These are phyloP conservation scores for Augiades crinisus DNA, from an alignment of 2,888 invertebrate genomes.

Conservation along the genomic window DNA sequence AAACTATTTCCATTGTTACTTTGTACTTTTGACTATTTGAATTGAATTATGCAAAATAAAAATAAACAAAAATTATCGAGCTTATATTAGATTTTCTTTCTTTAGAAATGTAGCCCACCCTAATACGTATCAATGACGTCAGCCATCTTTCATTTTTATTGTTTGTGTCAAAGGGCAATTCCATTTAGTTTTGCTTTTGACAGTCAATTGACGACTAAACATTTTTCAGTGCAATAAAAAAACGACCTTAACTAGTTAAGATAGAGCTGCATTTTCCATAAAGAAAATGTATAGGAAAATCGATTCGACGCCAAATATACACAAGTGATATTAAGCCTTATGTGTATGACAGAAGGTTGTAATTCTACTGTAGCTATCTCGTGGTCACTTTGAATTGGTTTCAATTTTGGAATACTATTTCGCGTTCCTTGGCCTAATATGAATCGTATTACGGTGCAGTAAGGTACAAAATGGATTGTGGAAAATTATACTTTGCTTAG, in stretches of 20 bases:
- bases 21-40: too few relatives aligned
- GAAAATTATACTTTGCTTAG: neutral
- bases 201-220: constrained; percentile 31
- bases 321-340: too few relatives aligned
- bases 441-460: neutral
- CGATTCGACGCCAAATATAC: too few relatives aligned
- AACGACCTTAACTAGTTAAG: neutral
- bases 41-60: too few relatives aligned
- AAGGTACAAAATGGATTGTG: neutral
- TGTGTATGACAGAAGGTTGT: neutral
- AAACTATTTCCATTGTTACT: too few relatives aligned
- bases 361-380: neutral
- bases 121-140: neutral
- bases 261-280: too few relatives aligned
- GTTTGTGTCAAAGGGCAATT: constrained; percentile 44
- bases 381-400: neutral
- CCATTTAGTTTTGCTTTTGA: constrained; percentile 40
- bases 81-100: too few relatives aligned
- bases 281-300: too few relatives aligned
- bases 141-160: constrained; percentile 41
- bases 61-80: too few relatives aligned
- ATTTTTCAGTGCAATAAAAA: neutral
- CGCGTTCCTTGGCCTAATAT: neutral
- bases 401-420: constrained; percentile 4
- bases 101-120: neutral